Conservation (phyloP, 2,888 invertebrate genomes). For the Lasius fuliginosus region DNA sequence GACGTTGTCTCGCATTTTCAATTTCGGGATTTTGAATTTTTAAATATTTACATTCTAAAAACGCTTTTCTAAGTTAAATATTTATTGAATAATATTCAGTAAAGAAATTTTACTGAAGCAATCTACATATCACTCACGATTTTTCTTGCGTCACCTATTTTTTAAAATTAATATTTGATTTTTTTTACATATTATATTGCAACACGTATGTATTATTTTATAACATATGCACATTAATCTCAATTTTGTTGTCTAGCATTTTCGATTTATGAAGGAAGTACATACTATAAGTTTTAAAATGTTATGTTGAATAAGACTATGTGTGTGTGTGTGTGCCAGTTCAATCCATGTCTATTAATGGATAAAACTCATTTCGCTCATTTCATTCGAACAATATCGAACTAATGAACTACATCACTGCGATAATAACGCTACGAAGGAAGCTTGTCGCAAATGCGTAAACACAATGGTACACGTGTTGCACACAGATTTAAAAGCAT, state of each 20-base stretch:
- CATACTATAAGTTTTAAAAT: neutral
- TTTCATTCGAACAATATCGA: neutral
- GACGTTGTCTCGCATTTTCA: neutral
- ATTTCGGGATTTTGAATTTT: neutral
- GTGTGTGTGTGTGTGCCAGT: no score
- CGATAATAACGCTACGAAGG: neutral
- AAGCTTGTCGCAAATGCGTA: constrained; percentile 13
- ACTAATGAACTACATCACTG: neutral
- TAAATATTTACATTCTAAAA: neutral
- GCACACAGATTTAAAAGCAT: constrained; percentile 4
- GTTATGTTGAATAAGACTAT: neutral
- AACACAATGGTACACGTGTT: constrained; percentile 54
- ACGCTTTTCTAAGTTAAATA: neutral
- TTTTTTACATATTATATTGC: neutral
- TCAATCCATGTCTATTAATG: neutral
- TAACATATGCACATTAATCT: neutral
- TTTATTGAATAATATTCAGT: neutral
- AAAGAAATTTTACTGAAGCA: neutral
- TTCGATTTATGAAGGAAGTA: neutral
- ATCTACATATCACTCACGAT: neutral
- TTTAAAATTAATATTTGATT: neutral
- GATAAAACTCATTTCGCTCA: neutral
- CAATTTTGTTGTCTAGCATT: neutral
- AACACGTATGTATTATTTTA: neutral
- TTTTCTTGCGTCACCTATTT: neutral